These are phyloP conservation scores for Morinoia aosen DNA, from an alignment of 2,888 invertebrate species.

Conservation along the genomic window DNA sequence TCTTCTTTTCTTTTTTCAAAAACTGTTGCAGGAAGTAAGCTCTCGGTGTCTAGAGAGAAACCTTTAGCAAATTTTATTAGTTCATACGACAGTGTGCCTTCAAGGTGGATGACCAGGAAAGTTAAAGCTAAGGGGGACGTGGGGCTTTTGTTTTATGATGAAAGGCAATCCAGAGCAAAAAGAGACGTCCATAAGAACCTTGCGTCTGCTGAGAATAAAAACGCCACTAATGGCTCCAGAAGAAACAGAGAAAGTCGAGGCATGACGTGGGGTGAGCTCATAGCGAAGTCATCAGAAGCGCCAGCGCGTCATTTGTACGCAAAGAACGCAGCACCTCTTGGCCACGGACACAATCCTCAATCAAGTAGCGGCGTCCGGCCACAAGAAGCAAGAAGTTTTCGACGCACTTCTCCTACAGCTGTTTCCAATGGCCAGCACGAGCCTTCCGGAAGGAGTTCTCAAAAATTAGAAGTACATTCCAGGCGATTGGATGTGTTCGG, in stretches of 20 bases:
- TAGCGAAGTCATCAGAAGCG: constrained; percentile 31
- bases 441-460: not conserved
- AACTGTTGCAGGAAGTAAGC: not conserved
- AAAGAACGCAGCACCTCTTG: not conserved
- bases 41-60: not conserved
- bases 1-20: not conserved
- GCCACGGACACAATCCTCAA: not conserved
- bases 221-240: not conserved
- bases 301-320: not conserved
- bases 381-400: not conserved
- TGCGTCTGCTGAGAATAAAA: not conserved
- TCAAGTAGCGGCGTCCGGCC: not conserved
- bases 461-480: not conserved
- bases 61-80: not conserved
- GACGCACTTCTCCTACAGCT: not conserved
- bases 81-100: not conserved
- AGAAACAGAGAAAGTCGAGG: constrained; percentile 10
- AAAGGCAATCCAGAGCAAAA: not conserved
- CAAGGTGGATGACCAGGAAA: not conserved
- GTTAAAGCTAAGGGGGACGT: not conserved
- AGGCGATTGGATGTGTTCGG: not conserved
- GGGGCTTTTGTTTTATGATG: not conserved
- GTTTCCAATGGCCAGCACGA: not conserved
- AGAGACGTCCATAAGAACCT: not conserved
- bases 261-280: constrained; percentile 26